These are phyloP conservation scores for Lasiurus borealis DNA, from an alignment of 2,113 vertebrate species.

Conservation along the genomic window DNA sequence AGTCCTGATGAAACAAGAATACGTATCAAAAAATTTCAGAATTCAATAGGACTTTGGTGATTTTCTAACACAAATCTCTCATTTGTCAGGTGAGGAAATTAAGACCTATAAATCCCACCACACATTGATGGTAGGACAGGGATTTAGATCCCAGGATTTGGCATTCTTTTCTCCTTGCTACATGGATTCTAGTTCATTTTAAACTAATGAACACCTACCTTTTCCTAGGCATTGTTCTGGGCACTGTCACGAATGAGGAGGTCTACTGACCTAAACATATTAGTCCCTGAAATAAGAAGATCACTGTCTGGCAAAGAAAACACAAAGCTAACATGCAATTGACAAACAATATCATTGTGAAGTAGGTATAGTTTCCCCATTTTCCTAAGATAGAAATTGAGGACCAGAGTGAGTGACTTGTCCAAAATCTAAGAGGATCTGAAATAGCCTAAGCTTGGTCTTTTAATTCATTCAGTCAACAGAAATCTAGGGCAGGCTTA, in stretches of 20 bases:
- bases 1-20: constrained; percentile 49
- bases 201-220: not conserved
- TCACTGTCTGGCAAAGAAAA: not conserved
- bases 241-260: not conserved
- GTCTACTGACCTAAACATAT: not conserved
- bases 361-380: not conserved
- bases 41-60: not conserved
- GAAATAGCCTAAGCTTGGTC: not conserved
- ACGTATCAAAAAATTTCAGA: not conserved
- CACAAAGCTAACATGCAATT: not conserved
- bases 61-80: not conserved
- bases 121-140: not conserved
- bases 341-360: not conserved
- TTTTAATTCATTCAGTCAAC: constrained; percentile 9
- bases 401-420: not conserved
- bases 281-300: not conserved
- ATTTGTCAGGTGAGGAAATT: constrained; percentile 13
- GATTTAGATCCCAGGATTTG: not conserved
- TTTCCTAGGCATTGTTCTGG: not conserved
- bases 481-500: not conserved
- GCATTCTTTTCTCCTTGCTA: not conserved
- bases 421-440: not conserved
- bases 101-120: not conserved
- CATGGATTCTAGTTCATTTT: not conserved
- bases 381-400: not conserved